Conservation (phyloP, 2,797 vertebrate genomes). For the Halcyon badia region DNA sequence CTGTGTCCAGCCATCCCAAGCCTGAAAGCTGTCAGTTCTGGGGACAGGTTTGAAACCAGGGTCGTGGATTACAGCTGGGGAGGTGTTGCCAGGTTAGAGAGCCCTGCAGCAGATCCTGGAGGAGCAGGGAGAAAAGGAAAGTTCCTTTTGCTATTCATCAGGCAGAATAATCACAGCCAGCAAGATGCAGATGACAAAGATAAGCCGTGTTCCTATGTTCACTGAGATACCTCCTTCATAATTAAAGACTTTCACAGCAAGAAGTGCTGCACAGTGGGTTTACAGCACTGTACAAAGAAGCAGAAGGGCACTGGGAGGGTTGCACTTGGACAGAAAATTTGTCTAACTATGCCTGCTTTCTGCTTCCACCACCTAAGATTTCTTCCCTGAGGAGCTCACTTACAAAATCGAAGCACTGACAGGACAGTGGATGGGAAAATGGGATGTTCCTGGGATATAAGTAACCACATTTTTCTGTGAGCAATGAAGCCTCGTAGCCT, state of each 20-base stretch:
- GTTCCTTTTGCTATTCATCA: neutral
- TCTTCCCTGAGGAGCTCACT: neutral
- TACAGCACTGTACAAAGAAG: neutral
- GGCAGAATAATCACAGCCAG: neutral
- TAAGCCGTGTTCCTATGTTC: fast-evolving
- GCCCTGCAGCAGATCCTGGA: neutral
- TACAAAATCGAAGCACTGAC: neutral
- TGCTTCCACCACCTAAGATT: neutral
- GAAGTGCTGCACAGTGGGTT: neutral
- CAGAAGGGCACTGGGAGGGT: neutral
- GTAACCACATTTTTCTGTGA: neutral
- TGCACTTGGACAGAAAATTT: neutral
- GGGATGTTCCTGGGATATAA: neutral
- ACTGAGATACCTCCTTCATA: neutral
- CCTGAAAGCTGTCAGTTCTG: neutral
- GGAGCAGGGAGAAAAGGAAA: neutral
- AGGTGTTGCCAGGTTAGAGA: neutral
- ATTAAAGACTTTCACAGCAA: neutral
- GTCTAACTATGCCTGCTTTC: neutral
- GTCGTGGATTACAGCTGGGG: too few relatives aligned
- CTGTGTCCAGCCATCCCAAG: neutral
- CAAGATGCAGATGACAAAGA: neutral
- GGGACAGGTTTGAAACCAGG: neutral
- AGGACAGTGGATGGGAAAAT: neutral
- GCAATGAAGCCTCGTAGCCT: neutral